Evolutionary conservation across 1,140 invertebrate genomes (phyloP).

Genomic region (Penaeus indicus): DNA sequence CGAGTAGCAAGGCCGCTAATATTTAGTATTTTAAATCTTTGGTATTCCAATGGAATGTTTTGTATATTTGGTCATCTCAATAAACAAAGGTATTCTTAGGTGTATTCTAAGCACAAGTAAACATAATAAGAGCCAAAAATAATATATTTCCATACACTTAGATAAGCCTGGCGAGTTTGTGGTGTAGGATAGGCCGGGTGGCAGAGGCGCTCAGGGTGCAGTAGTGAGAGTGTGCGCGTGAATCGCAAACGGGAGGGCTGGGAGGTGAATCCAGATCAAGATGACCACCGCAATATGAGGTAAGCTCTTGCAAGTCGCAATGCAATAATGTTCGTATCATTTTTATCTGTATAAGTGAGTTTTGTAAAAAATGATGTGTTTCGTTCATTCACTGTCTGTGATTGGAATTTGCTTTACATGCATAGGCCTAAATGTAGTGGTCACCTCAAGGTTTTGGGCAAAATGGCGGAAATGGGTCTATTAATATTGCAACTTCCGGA

Average conservation of each 20-base stretch:
- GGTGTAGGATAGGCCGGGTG: not conserved
- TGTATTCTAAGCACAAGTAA: too few species aligned
- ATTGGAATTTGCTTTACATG: not conserved
- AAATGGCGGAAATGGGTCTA: conserved; percentile 44
- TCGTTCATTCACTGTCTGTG: not conserved
- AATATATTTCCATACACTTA: too few species aligned
- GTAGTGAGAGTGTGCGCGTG: conserved; percentile 38
- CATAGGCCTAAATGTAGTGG: conserved; percentile 36
- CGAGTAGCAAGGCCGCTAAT: conserved; percentile 22
- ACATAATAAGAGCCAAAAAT: too few species aligned
- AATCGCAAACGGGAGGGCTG: not conserved
- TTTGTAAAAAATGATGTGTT: not conserved
- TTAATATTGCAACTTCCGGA: not conserved
- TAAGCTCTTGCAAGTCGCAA: conserved; percentile 4
- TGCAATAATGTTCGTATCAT: not conserved
- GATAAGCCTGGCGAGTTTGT: not conserved
- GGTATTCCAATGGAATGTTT: too few species aligned
- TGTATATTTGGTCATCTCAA: too few species aligned
- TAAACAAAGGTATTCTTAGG: too few species aligned
- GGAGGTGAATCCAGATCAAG: conserved; percentile 24
- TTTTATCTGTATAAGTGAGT: not conserved
- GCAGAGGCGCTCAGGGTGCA: not conserved
- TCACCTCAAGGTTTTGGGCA: conserved; percentile 27
- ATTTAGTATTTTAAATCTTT: conserved; percentile 8
- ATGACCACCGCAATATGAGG: conserved; percentile 49